phyloP scores from a whole-genome alignment of 2,113 vertebrate species.

The Puffinus mauretanicus region DNA sequence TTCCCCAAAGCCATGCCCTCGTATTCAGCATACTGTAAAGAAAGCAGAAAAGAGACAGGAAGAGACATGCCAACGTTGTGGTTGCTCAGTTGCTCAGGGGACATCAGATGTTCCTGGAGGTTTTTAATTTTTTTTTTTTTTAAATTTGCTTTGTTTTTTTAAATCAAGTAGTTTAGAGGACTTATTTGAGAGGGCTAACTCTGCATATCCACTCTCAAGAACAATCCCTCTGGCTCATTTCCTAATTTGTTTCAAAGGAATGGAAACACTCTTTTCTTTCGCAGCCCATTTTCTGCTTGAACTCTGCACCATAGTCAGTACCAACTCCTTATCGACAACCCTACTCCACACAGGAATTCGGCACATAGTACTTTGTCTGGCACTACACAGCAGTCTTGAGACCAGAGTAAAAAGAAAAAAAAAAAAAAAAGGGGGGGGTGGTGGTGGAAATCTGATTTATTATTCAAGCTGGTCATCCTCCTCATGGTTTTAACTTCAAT shows the following conservation, averaged over 20 bases:
- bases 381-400: rapidly evolving
- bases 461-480: neutral
- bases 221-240: neutral
- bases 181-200: neutral
- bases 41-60: neutral
- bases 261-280: neutral
- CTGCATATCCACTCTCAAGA: neutral
- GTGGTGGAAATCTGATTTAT: neutral
- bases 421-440: too few species aligned
- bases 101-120: neutral
- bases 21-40: neutral
- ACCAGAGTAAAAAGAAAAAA: neutral
- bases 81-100: neutral
- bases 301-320: rapidly evolving
- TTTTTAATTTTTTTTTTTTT: neutral
- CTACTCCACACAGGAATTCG: neutral
- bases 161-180: neutral
- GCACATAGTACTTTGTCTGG: neutral
- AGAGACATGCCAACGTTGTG: rapidly evolving
- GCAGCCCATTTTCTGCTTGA: neutral
- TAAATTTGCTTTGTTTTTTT: neutral
- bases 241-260: neutral
- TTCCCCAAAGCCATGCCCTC: neutral
- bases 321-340: neutral
- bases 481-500: neutral